phyloP scores from a whole-genome alignment of 1,140 invertebrate species.

The Parapsyche elsis region DNA sequence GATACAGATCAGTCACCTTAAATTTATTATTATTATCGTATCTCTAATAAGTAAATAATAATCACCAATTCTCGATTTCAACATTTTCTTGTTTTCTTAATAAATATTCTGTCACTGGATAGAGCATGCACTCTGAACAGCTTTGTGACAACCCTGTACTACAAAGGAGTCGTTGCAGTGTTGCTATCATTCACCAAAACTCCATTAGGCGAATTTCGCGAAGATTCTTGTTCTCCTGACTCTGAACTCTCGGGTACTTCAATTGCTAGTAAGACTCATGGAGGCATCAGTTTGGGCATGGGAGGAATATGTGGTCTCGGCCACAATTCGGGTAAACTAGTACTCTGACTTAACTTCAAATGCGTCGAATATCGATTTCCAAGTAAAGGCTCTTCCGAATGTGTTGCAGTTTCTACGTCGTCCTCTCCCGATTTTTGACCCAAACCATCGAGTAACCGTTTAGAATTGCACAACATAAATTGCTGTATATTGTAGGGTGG shows the following conservation, averaged over 20 bases:
- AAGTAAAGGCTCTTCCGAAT: constrained; percentile 64
- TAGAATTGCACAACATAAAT: constrained; percentile 9
- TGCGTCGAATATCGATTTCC: constrained; percentile 60
- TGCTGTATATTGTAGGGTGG: constrained; percentile 31
- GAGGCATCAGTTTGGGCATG: not conserved
- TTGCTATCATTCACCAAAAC: constrained; percentile 32
- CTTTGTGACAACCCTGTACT: constrained; percentile 66
- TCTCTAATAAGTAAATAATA: constrained; percentile 19
- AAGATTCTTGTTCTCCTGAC: constrained; percentile 57
- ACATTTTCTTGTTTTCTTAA: constrained; percentile 42
- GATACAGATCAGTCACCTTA: constrained; percentile 33
- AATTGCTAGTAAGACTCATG: constrained; percentile 62
- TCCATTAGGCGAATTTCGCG: constrained; percentile 22
- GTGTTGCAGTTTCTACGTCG: constrained; percentile 59
- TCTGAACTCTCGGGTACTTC: constrained; percentile 58
- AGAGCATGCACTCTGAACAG: constrained; percentile 65
- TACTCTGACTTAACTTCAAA: constrained; percentile 62
- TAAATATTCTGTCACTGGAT: constrained; percentile 56
- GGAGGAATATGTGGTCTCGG: constrained; percentile 59
- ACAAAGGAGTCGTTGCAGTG: constrained; percentile 60
- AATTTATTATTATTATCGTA: constrained; percentile 11
- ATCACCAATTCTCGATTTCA: constrained; percentile 1
- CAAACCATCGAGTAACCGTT: not conserved
- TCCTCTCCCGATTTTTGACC: constrained; percentile 12
- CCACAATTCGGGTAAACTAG: constrained; percentile 67